These are phyloP conservation scores for Lamellibrachia luymesi DNA, from an alignment of 1,140 invertebrate species.

Conservation along the genomic window DNA sequence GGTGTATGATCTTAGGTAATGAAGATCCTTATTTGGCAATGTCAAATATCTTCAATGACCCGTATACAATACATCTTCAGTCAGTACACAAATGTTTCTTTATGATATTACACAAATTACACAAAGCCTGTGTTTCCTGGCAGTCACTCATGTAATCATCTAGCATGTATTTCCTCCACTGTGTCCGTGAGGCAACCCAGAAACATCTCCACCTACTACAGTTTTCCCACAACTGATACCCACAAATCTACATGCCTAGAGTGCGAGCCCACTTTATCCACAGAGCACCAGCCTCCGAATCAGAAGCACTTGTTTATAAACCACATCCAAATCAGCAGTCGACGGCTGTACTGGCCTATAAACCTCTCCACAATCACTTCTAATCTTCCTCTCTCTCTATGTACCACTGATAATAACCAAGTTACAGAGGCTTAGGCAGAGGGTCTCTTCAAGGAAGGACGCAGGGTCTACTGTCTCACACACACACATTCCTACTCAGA, in stretches of 20 bases:
- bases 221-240: neutral
- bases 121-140: neutral
- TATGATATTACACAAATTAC: neutral
- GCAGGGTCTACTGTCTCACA: neutral
- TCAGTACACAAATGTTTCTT: neutral
- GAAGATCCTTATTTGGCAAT: neutral
- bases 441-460: neutral
- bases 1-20: neutral
- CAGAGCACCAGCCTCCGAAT: neutral
- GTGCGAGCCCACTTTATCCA: neutral
- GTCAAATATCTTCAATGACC: neutral
- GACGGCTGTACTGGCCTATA: neutral
- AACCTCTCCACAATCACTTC: neutral
- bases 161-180: neutral
- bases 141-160: neutral
- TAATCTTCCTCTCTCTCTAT: neutral
- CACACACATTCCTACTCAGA: neutral
- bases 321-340: too few species aligned
- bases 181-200: neutral
- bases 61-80: neutral
- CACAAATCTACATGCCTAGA: neutral
- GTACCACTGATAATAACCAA: neutral
- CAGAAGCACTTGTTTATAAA: neutral
- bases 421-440: neutral
- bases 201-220: neutral